Evolutionary conservation across 2,113 vertebrate genomes (phyloP).

Genomic region (Copsychus sechellarum): DNA sequence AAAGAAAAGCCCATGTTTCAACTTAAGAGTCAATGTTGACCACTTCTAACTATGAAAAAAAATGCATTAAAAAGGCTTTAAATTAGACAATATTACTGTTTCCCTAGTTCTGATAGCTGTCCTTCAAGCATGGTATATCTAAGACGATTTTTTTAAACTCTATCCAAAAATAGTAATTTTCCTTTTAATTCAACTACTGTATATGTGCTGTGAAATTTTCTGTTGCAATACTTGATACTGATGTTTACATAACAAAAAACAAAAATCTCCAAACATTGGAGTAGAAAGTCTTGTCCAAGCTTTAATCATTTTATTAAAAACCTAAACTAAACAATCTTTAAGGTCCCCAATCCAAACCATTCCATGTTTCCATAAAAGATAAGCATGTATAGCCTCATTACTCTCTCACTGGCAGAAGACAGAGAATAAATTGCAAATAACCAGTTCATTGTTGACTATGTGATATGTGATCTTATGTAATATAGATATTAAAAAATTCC

Average conservation of each 20-base stretch:
- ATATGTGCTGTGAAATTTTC: not conserved
- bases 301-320: not conserved
- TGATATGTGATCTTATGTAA: not conserved
- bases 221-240: not conserved
- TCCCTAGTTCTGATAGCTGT: not conserved
- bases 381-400: not conserved
- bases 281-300: not conserved
- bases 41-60: not conserved
- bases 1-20: not conserved
- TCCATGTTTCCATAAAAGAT: not conserved
- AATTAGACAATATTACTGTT: not conserved
- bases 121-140: not conserved
- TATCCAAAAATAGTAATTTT: not conserved
- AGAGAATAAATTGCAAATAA: not conserved
- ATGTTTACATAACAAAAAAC: not conserved
- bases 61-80: not conserved
- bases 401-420: not conserved
- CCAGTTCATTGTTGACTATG: not conserved
- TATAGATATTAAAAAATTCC: not conserved
- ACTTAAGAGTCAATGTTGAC: not conserved
- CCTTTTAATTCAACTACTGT: not conserved
- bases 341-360: not conserved
- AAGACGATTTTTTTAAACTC: not conserved
- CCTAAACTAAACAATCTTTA: fast-evolving
- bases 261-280: not conserved